These are phyloP conservation scores for Ellobium chinense DNA, from an alignment of 2,888 invertebrate species.

Conservation along the genomic window DNA sequence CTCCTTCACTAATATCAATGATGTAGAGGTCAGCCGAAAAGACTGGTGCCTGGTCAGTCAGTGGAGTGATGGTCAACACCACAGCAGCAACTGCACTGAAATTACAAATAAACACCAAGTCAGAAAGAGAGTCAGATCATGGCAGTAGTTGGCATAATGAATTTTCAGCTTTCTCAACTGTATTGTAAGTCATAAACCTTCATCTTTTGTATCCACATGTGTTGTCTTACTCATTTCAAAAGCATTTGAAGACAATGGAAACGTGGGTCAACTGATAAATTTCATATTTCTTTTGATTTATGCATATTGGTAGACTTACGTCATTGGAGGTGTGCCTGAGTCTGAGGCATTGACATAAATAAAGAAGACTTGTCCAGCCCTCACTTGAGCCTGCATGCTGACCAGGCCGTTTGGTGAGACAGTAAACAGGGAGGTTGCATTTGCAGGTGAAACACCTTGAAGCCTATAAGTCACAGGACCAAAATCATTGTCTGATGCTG, in stretches of 20 bases:
- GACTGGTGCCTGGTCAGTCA: slow-evolving; percentile 57
- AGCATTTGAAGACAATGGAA: too few relatives aligned
- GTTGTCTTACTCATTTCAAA: too few relatives aligned
- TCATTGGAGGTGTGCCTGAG: slow-evolving; percentile 22
- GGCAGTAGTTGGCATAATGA: too few relatives aligned
- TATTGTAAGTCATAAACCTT: too few relatives aligned
- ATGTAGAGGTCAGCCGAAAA: slow-evolving; percentile 61
- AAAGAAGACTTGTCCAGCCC: slow-evolving; percentile 23
- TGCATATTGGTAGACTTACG: too few relatives aligned
- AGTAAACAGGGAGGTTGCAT: not conserved
- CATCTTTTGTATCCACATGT: too few relatives aligned
- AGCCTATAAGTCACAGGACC: not conserved
- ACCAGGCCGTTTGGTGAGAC: not conserved
- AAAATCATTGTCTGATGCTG: slow-evolving; percentile 36
- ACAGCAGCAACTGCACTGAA: slow-evolving; percentile 49
- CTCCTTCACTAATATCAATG: slow-evolving; percentile 71
- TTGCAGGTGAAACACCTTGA: slow-evolving; percentile 3
- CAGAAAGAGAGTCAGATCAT: not conserved
- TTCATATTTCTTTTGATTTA: too few relatives aligned
- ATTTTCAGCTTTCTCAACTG: too few relatives aligned
- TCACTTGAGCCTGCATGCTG: slow-evolving; percentile 29
- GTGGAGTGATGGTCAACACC: slow-evolving; percentile 56
- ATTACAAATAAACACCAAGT: not conserved
- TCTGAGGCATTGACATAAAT: slow-evolving; percentile 30
- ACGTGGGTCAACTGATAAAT: too few relatives aligned